Percentiles rank a stretch among this genome's conserved stretches.
Evolutionary conservation across 1,140 invertebrate genomes (phyloP).

Genomic region (Linepithema humile): DNA sequence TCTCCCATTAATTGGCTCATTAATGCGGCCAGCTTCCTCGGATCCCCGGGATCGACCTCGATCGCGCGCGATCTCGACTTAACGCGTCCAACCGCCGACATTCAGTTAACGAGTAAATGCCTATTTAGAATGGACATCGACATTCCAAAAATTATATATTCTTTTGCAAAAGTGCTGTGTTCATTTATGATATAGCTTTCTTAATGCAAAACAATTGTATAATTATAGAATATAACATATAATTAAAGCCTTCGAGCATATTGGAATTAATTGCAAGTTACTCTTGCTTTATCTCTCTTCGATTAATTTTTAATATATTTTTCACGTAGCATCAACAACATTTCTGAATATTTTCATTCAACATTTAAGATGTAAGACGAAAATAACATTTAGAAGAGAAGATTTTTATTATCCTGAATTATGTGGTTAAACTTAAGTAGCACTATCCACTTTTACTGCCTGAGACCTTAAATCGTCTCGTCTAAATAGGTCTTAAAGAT

Average conservation of each 20-base stretch:
- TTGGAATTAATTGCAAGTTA: too few species aligned
- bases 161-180: background rate
- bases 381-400: background rate
- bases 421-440: background rate
- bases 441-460: background rate
- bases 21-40: slow-evolving; percentile 36
- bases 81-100: slow-evolving; percentile 7
- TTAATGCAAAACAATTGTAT: background rate
- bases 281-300: too few species aligned
- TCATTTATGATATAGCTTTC: background rate
- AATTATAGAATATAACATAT: background rate
- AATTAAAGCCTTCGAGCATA: too few species aligned
- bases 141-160: background rate
- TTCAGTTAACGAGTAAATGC: slow-evolving; percentile 12
- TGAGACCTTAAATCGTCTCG: background rate
- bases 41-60: slow-evolving; percentile 30
- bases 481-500: slow-evolving; percentile 4
- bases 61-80: slow-evolving; percentile 41
- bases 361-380: background rate
- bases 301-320: too few species aligned
- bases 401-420: background rate
- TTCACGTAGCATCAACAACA: background rate
- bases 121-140: background rate
- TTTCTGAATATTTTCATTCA: background rate
- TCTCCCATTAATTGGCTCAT: slow-evolving; percentile 49